Evolutionary conservation across 2,113 vertebrate species (phyloP).

Genomic region (Melanerpes aurifrons): DNA sequence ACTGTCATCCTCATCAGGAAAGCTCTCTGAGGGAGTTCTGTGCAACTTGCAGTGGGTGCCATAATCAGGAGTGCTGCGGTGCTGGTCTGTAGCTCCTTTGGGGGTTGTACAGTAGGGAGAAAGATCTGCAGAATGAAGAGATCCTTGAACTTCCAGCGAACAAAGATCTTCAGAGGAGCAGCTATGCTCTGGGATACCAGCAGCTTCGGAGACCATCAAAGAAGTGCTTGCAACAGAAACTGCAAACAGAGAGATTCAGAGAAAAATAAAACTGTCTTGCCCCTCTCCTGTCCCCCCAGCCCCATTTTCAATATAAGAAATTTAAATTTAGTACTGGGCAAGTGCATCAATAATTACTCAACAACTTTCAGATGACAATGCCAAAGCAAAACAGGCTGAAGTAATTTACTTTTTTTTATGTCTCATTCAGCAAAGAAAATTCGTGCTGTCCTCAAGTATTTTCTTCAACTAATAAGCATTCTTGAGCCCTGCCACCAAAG

Average conservation of each 20-base stretch:
- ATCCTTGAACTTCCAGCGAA: constrained; percentile 86
- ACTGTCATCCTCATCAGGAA: constrained; percentile 47
- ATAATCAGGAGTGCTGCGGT: constrained; percentile 78
- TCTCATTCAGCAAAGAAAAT: not conserved
- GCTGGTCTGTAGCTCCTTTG: constrained; percentile 71
- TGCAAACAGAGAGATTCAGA: constrained; percentile 49
- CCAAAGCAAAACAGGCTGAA: not conserved
- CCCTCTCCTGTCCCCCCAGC: fast-evolving
- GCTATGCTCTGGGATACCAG: constrained; percentile 78
- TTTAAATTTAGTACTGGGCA: not conserved
- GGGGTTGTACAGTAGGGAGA: constrained; percentile 77
- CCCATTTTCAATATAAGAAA: not conserved
- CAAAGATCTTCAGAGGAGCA: constrained; percentile 88
- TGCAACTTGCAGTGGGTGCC: constrained; percentile 65
- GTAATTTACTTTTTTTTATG: not conserved
- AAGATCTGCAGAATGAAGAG: constrained; percentile 74
- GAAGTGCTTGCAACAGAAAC: constrained; percentile 86
- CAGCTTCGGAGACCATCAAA: constrained; percentile 82
- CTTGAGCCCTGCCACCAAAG: not conserved
- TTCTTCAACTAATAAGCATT: not conserved
- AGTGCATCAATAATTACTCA: not conserved
- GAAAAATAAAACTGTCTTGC: not conserved
- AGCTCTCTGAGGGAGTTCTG: constrained; percentile 57
- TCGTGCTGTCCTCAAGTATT: not conserved
- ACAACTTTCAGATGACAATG: not conserved